Conservation (phyloP, 2,888 invertebrate species). For the Temnothorax ravouxi region DNA sequence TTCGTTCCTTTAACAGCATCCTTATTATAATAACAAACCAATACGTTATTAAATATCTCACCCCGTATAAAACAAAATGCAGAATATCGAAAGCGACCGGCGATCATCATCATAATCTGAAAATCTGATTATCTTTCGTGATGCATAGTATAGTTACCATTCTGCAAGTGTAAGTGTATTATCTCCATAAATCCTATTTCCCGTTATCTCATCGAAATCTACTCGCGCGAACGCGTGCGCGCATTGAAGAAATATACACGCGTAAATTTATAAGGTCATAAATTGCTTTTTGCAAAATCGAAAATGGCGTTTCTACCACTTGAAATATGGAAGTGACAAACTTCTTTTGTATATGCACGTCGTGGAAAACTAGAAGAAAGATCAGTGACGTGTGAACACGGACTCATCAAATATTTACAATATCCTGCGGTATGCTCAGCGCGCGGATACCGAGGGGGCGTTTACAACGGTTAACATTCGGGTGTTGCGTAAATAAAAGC, state of each 20-base stretch:
- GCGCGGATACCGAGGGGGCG: background rate
- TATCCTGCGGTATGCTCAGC: conserved; percentile 4
- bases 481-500: conserved; percentile 46
- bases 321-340: conserved; percentile 42
- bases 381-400: conserved; percentile 48
- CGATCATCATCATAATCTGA: background rate
- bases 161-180: conserved; percentile 16
- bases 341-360: conserved; percentile 28
- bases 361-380: conserved; percentile 36
- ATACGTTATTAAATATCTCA: background rate
- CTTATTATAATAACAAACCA: background rate
- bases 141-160: conserved; percentile 16
- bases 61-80: background rate
- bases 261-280: conserved; percentile 44
- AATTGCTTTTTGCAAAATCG: conserved; percentile 48
- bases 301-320: conserved; percentile 7
- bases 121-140: conserved; percentile 14
- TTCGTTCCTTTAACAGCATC: conserved; percentile 73
- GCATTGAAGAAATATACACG: background rate
- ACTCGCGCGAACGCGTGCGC: background rate
- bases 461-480: conserved; percentile 36
- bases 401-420: conserved; percentile 52
- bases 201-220: conserved; percentile 8
- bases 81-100: background rate
- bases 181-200: conserved; percentile 30